A percentile compares a stretch with the other conserved stretches of the same genome.
phyloP scores from a whole-genome alignment of 2,888 invertebrate genomes.

The Tigriopus californicus region DNA sequence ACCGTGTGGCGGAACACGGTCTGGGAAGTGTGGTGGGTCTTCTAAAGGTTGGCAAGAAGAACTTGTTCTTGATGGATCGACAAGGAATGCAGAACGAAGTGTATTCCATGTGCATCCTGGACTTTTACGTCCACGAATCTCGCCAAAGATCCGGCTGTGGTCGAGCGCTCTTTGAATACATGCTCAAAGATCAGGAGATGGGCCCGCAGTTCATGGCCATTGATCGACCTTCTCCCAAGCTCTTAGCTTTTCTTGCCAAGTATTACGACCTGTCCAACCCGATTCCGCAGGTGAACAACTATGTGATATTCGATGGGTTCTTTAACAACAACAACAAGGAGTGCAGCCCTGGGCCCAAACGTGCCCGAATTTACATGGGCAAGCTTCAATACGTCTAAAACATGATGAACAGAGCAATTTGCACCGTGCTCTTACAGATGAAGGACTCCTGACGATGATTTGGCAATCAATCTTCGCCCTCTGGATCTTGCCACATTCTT shows the following conservation, averaged over 20 bases:
- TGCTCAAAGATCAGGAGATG: constrained; percentile 61
- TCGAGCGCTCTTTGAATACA: constrained; percentile 59
- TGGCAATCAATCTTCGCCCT: no score
- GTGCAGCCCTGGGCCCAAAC: constrained; percentile 3
- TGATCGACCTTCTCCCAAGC: constrained; percentile 77
- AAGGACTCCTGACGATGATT: no score
- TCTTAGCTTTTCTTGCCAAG: constrained; percentile 61
- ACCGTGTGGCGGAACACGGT: not conserved
- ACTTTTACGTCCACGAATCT: constrained; percentile 73
- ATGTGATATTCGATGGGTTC: constrained; percentile 64
- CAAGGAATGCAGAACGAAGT: constrained; percentile 50
- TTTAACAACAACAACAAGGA: constrained; percentile 31
- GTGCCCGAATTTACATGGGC: constrained; percentile 13
- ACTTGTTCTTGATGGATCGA: constrained; percentile 55
- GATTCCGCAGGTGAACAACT: constrained; percentile 68
- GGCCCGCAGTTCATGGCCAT: constrained; percentile 59
- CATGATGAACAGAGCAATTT: no score
- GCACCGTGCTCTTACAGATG: no score
- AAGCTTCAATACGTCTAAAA: constrained; percentile 13
- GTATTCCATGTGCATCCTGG: constrained; percentile 67
- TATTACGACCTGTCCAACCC: constrained; percentile 50
- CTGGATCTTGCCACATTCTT: no score
- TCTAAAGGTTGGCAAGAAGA: constrained; percentile 73
- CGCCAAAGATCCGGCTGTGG: constrained; percentile 72
- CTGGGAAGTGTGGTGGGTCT: constrained; percentile 41